phyloP scores from a whole-genome alignment of 2,888 invertebrate species.

The Steinernema hermaphroditum region DNA sequence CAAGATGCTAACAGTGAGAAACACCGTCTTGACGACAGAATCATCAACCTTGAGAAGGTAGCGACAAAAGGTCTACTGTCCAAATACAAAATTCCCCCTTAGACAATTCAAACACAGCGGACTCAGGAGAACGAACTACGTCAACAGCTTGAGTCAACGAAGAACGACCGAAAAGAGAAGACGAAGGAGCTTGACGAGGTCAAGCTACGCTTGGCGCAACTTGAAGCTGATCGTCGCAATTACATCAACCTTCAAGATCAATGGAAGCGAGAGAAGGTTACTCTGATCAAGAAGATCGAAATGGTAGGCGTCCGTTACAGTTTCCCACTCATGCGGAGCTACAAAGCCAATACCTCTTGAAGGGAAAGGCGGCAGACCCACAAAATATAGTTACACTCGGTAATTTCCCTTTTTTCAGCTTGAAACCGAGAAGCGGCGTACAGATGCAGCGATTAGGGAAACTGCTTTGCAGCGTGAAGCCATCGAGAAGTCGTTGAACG shows the following conservation, averaged over 20 bases:
- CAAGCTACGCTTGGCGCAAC: slow-evolving; percentile 52
- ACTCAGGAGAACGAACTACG: slow-evolving; percentile 59
- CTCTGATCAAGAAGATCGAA: slow-evolving; percentile 64
- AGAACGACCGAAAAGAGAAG: slow-evolving; percentile 59
- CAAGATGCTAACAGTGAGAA: slow-evolving; percentile 62
- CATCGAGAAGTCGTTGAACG: slow-evolving; percentile 65
- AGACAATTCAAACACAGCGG: slow-evolving; percentile 55
- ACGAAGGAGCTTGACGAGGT: slow-evolving; percentile 60
- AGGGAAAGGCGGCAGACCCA: too few species aligned
- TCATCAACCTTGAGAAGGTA: slow-evolving; percentile 61
- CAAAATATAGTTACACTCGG: too few species aligned
- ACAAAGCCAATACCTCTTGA: too few species aligned
- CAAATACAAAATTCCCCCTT: too few species aligned
- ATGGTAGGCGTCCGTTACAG: slow-evolving; percentile 42
- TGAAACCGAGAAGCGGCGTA: slow-evolving; percentile 62
- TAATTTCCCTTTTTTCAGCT: too few species aligned
- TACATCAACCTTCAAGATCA: slow-evolving; percentile 53
- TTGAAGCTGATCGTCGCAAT: slow-evolving; percentile 56
- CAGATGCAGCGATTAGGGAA: slow-evolving; percentile 64
- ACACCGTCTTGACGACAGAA: slow-evolving; percentile 60
- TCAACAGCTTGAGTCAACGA: slow-evolving; percentile 59
- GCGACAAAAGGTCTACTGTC: too few species aligned
- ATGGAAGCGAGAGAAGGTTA: slow-evolving; percentile 62
- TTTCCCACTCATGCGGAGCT: not conserved
- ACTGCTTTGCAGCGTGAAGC: slow-evolving; percentile 65